Evolutionary conservation across 2,797 vertebrate genomes (phyloP), one percentile per base, ranked within the genome.

Genomic region (Macropodus opercularis): DNA sequence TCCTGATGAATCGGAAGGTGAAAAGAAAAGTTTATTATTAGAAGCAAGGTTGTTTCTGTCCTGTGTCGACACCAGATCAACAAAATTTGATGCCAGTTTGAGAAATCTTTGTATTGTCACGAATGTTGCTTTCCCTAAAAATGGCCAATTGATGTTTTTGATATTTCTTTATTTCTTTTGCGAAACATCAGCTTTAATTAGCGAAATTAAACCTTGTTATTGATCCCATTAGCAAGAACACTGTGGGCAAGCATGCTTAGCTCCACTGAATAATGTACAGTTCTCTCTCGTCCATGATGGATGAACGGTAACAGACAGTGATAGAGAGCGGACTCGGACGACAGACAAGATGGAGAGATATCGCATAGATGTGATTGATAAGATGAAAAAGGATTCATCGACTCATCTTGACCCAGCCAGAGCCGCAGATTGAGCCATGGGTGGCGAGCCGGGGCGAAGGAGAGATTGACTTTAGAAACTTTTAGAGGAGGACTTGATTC

Each of bases 351-450:
- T 73, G 73, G 83, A 81, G 80, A 72, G 79, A 77, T 59, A 79
- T 61, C 15, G 24, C 63, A 39, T 44, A 67, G 73, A 79, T 75
- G 69, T 89, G 86, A 90, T 84, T 89, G 86, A 90, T 90, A 86
- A 66, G 79, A 80, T 78, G 76, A 81, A 85, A 85, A 83, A 83
- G 81, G 82, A 90, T 85, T 85, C 72, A 90, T 86, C 54, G 78
- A 75, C 73, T 84, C 72, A 34, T 79, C 81, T 81, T 78, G 70
- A 85, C 85, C 75, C 65, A 50, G 74, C 38, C 19, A 67, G 58
- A 66, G 72, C 68, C 50, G 60, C 64, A 77, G 63, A 85, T 80
- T 62, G 76, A 82, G 82, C 82, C 66, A 48, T 22, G 49, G 70
- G 68, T 52, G 72, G 73, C 23, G 22, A 56, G 47, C 1, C 12